Evolutionary conservation across 2,888 invertebrate genomes (phyloP), one percentile per base, ranked within the genome.

Genomic region (Drosophila bunnanda): DNA sequence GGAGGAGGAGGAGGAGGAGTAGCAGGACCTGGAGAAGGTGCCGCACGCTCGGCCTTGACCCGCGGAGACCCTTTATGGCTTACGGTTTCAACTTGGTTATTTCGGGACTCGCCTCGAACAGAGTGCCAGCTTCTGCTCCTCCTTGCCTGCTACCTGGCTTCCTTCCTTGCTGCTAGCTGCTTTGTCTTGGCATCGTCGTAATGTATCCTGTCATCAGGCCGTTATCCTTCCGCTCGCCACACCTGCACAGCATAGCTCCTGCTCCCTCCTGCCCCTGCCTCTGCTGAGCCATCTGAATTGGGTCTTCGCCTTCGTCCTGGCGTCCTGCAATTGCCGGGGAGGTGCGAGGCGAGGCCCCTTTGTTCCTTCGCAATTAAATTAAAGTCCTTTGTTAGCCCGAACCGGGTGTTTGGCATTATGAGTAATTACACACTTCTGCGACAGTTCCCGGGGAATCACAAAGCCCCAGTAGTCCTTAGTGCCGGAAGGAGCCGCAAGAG

Each of bases 341-440:
- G 41, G 13, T 13, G 22, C 3, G 22, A 44, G 22, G 22, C 22
- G 54, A 44, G 53, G 60, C 70, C 39, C 57, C 61, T 79, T 84
- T 82, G 82, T 82, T 73, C 44, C 12, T 10, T 30, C 56, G 53
- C 70, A 81, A 81, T 80, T 79, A 56, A 71, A 70, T 65, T 81
- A 62, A 60, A 71, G 70, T 70, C 62, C 72, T 72, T 82, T 75
- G 76, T 79, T 68, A 60, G 74, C 66, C 52, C 53, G 32, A 36
- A 36, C 52, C 67, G 67, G 58, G 68, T 68, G 68, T 54, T 67
- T 67, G 67, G 65, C 67, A 67, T 67, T 67, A 67, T 67, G 39
- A 55, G 67, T 67, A 67, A 67, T 67, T 67, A 67, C 60, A 65
- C 65, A 67, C 65, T 67, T 67, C 28, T 65, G 67, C 55, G 67